phyloP scores from a whole-genome alignment of 1,140 invertebrate genomes.

The Tetragonula clypearis region DNA sequence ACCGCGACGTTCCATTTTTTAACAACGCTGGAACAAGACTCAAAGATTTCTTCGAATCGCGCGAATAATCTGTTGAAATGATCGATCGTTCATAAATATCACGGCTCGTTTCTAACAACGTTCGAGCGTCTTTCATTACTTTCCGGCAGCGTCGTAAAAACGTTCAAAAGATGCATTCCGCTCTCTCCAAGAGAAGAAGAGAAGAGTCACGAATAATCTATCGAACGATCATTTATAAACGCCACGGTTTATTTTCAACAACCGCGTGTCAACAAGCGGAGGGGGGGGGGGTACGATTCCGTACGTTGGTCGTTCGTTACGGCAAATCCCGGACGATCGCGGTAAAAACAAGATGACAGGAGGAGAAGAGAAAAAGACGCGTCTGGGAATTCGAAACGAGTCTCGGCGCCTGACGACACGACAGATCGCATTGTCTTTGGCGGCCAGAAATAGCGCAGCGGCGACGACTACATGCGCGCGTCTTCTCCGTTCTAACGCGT shows the following conservation, averaged over 20 bases:
- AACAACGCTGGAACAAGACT: no score
- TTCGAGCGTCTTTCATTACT: no score
- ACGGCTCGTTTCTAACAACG: no score
- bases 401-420: constrained; percentile 38
- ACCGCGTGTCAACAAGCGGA: no score
- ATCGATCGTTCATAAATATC: no score
- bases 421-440: constrained; percentile 59
- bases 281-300: background rate
- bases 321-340: background rate
- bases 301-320: background rate
- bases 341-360: background rate
- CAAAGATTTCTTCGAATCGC: no score
- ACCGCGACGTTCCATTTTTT: no score
- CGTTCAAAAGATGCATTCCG: no score
- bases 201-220: background rate
- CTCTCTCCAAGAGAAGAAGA: no score
- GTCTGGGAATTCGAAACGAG: constrained; percentile 52
- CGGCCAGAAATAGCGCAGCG: constrained; percentile 43
- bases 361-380: background rate
- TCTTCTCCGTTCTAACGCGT: background rate
- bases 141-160: no score
- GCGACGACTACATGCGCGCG: background rate
- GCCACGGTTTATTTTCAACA: background rate
- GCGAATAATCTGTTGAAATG: no score
- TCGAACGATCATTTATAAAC: background rate